Conservation (phyloP, 2,888 invertebrate species). For the Vanessa cardui region DNA sequence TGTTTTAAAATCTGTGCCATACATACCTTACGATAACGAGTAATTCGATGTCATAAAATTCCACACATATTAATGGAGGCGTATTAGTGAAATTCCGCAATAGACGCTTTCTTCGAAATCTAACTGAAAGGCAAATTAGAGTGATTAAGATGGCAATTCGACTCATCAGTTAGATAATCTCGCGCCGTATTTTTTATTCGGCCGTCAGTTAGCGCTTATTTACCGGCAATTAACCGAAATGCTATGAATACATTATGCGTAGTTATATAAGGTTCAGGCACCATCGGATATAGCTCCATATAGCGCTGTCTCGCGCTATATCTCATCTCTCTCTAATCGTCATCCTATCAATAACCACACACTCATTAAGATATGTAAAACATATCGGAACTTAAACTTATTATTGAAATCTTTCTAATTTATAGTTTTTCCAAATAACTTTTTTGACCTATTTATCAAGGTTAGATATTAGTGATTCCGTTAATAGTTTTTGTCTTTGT, state of each 20-base stretch:
- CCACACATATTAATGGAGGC: constrained; percentile 5
- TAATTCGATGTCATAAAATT: constrained; percentile 1
- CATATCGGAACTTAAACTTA: too few species aligned
- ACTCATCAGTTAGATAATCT: constrained; percentile 34
- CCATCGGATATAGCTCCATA: neutral
- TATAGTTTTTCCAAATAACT: too few species aligned
- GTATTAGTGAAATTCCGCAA: constrained; percentile 24
- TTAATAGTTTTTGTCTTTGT: neutral
- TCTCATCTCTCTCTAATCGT: neutral
- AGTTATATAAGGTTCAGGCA: constrained; percentile 1
- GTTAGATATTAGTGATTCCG: too few species aligned
- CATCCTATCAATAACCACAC: neutral
- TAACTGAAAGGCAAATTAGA: constrained; percentile 26
- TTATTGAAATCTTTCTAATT: too few species aligned
- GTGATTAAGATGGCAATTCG: constrained; percentile 27
- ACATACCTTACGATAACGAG: neutral
- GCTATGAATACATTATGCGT: constrained; percentile 39
- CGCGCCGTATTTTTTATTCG: constrained; percentile 24
- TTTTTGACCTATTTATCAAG: too few species aligned
- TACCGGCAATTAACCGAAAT: constrained; percentile 30
- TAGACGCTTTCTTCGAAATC: constrained; percentile 21
- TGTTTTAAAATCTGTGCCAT: neutral
- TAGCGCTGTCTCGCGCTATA: constrained; percentile 15
- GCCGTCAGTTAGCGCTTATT: constrained; percentile 28
- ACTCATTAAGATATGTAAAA: neutral